Evolutionary conservation across 2,888 invertebrate species (phyloP), one percentile per base, ranked within the genome.

Genomic region (Tridacna gigas): DNA sequence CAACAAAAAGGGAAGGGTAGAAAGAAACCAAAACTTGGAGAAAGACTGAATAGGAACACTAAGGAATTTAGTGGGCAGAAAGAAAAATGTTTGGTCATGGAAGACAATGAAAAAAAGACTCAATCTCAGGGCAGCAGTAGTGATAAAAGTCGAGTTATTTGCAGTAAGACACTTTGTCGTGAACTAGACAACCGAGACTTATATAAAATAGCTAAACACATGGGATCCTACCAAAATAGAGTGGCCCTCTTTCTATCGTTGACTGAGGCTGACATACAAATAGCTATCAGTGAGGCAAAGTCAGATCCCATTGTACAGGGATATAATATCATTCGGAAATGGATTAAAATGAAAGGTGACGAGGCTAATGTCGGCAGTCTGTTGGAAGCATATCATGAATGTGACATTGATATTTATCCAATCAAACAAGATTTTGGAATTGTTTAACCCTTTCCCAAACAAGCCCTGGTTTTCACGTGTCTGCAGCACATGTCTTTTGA

Each of bases 231-330:
- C 48, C 84, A 87, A 20, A 76, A 67, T n/a, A 73, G 79, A 65
- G 77, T 87, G 12, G 86, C 84, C 0, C 60, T 87, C n/a, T 77
- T 75, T 65, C 79, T 87, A 11, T 80, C 65, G 12, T 65, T 87
- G n/a, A 18, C 47, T 20, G 71, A 79, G 12, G n/a, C 76, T 37
- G 65, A 67, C 61, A 74, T 87, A 13, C 28, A 75, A n/a, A 66
- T 22, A 48, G 51, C 51, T 26, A 45, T 66, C 20, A 22, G 22
- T 26, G 51, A 67, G 47, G 66, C 37, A 5, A 51, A 77, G 12
- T 47, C 26, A 28, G 65, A 66, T 28, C 26, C 66, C 11, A 26
- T 66, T 18, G 15, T 75, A 22, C 79, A 84, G n/a, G 84, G 82
- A 0, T 84, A 69, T 60, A 28, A 80, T 28, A 82, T 87, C 26